Conservation (phyloP, 1,140 invertebrate genomes). For the Lepidostoma basale region DNA sequence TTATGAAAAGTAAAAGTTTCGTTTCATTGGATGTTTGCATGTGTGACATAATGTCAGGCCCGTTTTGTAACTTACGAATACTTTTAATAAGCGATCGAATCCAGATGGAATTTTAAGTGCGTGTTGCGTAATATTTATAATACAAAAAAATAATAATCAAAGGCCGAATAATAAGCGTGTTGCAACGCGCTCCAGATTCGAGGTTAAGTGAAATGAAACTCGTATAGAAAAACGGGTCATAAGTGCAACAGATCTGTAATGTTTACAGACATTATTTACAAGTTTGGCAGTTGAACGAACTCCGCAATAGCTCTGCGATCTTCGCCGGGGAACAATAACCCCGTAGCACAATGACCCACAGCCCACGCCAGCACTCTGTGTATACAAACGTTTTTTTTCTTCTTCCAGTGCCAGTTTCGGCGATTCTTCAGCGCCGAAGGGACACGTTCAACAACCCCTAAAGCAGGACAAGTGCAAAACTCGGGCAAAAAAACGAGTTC, state of each 20-base stretch:
- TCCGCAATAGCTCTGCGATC: slow-evolving; percentile 27
- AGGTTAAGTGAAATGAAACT: not conserved
- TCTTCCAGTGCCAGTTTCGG: slow-evolving; percentile 15
- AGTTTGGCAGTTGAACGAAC: slow-evolving; percentile 43
- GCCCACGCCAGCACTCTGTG: slow-evolving; percentile 13
- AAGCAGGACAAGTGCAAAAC: slow-evolving; percentile 40
- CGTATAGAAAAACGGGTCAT: slow-evolving; percentile 21
- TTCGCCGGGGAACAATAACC: slow-evolving; percentile 39
- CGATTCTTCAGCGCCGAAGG: slow-evolving; percentile 22
- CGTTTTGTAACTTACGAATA: too few relatives aligned
- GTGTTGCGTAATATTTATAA: too few relatives aligned
- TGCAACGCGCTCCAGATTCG: too few relatives aligned
- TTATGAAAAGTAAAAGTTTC: too few relatives aligned
- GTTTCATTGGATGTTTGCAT: too few relatives aligned
- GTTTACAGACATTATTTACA: slow-evolving; percentile 34
- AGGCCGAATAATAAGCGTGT: too few relatives aligned
- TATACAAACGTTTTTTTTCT: slow-evolving; percentile 22
- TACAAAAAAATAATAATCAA: too few relatives aligned
- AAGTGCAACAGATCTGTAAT: slow-evolving; percentile 24
- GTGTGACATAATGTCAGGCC: too few relatives aligned
- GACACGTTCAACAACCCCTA: slow-evolving; percentile 44
- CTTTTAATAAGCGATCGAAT: too few relatives aligned
- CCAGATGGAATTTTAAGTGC: too few relatives aligned
- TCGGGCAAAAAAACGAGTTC: slow-evolving; percentile 40
- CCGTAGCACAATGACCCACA: slow-evolving; percentile 43